phyloP scores from a whole-genome alignment of 2,113 vertebrate species.

The Vidua chalybeata region DNA sequence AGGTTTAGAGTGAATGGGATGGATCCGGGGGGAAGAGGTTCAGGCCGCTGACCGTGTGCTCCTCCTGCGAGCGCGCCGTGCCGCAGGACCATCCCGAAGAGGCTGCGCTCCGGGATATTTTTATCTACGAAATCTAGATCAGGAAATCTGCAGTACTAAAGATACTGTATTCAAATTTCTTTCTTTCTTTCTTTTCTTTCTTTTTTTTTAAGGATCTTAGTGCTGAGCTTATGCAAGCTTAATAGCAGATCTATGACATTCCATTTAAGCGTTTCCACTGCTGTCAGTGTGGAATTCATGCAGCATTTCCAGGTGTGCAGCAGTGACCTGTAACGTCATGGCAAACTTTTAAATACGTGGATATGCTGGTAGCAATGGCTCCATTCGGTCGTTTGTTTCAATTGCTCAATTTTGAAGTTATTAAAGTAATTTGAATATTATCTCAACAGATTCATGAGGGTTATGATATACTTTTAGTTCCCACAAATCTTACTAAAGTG shows the following conservation, averaged over 20 bases:
- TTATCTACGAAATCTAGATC: slow-evolving; percentile 18
- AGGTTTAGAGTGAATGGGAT: fast-evolving
- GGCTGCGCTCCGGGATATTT: not conserved
- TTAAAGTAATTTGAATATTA: not conserved
- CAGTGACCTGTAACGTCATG: not conserved
- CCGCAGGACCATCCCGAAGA: not conserved
- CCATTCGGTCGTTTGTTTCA: fast-evolving
- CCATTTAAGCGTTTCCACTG: not conserved
- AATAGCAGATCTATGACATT: not conserved
- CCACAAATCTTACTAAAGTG: not conserved
- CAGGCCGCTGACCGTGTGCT: not conserved
- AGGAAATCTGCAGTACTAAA: not conserved
- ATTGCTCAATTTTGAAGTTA: not conserved
- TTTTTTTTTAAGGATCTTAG: not conserved
- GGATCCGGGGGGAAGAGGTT: fast-evolving
- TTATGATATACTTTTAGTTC: not conserved
- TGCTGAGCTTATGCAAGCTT: not conserved
- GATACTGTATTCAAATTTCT: not conserved
- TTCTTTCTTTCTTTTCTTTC: not conserved
- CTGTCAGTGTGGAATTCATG: not conserved
- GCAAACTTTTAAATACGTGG: not conserved
- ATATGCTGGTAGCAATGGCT: not conserved
- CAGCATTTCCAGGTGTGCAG: not conserved
- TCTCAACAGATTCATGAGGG: not conserved
- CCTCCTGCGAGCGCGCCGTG: not conserved